phyloP scores from a whole-genome alignment of 2,113 vertebrate species.

The Capra hircus region DNA sequence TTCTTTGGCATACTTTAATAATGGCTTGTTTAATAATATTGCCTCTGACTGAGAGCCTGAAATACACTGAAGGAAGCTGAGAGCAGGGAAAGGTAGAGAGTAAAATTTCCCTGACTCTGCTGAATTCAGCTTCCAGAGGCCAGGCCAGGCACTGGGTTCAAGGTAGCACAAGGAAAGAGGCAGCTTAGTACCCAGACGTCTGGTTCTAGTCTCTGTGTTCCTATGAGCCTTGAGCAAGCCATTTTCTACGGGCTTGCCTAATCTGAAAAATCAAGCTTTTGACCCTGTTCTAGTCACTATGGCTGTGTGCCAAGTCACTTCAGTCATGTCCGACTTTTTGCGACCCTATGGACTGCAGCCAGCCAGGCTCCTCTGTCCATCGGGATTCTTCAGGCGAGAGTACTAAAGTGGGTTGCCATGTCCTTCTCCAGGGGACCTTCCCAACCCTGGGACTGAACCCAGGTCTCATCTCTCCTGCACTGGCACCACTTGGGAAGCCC shows the following conservation, averaged over 20 bases:
- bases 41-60: background rate
- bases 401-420: background rate
- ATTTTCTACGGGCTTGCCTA: background rate
- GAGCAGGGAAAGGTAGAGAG: background rate
- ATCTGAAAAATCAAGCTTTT: background rate
- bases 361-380: background rate
- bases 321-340: background rate
- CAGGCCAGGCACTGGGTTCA: background rate
- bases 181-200: background rate
- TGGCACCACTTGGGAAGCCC: background rate
- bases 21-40: background rate
- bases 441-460: background rate
- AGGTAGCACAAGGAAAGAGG: background rate
- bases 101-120: background rate
- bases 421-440: background rate
- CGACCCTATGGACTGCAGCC: background rate
- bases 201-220: background rate
- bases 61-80: background rate
- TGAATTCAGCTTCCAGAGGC: background rate
- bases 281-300: background rate
- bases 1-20: background rate
- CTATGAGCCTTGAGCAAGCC: background rate
- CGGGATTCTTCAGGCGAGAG: background rate
- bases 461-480: background rate
- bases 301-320: background rate